Conservation (phyloP, 1,140 invertebrate species). For the Ips nitidus region DNA sequence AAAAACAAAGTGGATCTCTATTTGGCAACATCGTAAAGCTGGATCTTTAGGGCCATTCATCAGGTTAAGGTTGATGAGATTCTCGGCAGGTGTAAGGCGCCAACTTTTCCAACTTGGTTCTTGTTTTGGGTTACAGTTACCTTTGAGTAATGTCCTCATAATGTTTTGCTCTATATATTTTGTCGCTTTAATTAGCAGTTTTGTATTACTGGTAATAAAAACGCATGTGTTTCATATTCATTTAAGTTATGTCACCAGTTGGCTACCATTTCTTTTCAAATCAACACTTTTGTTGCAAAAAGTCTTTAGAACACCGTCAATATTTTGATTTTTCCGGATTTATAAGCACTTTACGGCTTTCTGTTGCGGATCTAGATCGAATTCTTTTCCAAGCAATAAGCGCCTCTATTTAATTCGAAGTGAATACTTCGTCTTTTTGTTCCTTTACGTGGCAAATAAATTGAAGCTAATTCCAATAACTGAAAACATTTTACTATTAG, state of each 20-base stretch:
- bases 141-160: conserved; percentile 30
- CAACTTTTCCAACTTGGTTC: conserved; percentile 27
- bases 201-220: background rate
- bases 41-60: conserved; percentile 18
- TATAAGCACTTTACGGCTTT: conserved; percentile 9
- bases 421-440: too few relatives aligned
- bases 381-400: background rate
- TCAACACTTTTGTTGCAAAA: background rate
- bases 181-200: conserved; percentile 10
- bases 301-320: conserved; percentile 1
- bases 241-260: too few relatives aligned
- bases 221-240: background rate
- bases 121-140: conserved; percentile 16
- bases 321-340: background rate
- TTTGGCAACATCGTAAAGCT: conserved; percentile 16
- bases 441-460: too few relatives aligned
- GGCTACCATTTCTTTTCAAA: background rate
- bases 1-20: conserved; percentile 9
- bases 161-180: conserved; percentile 28
- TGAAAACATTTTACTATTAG: background rate
- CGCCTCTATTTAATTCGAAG: background rate
- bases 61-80: conserved; percentile 28
- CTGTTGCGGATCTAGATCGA: background rate
- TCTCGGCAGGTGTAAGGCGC: conserved; percentile 26
- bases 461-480: background rate